Conservation (phyloP, 1,140 invertebrate species). For the Telenomus remus region DNA sequence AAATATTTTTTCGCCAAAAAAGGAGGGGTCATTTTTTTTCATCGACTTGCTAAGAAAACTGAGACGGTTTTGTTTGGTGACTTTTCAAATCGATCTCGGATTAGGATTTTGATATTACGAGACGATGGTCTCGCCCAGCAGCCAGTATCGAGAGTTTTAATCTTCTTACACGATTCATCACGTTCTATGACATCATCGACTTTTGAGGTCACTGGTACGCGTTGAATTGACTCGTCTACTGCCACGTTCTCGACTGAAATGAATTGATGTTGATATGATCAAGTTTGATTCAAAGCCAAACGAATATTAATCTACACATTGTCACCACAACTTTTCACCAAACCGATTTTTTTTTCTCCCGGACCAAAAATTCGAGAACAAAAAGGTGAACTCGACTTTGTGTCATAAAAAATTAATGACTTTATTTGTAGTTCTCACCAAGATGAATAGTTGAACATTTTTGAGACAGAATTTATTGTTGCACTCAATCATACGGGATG, state of each 20-base stretch:
- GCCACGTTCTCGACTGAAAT: slow-evolving; percentile 55
- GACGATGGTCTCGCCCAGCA: slow-evolving; percentile 30
- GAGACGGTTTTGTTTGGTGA: not conserved
- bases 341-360: not conserved
- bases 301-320: slow-evolving; percentile 57
- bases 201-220: slow-evolving; percentile 66
- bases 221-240: slow-evolving; percentile 68
- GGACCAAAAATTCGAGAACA: no score
- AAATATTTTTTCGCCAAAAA: no score
- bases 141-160: slow-evolving; percentile 44
- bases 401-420: no score
- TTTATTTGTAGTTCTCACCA: no score
- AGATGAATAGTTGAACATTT: no score
- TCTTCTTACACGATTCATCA: slow-evolving; percentile 41
- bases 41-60: no score
- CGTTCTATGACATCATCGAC: slow-evolving; percentile 48
- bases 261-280: slow-evolving; percentile 47
- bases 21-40: no score
- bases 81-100: slow-evolving; percentile 37
- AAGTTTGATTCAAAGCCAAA: slow-evolving; percentile 32
- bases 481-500: slow-evolving; percentile 33
- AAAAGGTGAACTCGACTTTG: no score
- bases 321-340: slow-evolving; percentile 24
- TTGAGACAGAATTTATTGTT: slow-evolving; percentile 3
- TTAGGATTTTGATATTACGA: slow-evolving; percentile 32